Conservation (phyloP, 2,888 invertebrate genomes). For the Agrochola lychnidis region DNA sequence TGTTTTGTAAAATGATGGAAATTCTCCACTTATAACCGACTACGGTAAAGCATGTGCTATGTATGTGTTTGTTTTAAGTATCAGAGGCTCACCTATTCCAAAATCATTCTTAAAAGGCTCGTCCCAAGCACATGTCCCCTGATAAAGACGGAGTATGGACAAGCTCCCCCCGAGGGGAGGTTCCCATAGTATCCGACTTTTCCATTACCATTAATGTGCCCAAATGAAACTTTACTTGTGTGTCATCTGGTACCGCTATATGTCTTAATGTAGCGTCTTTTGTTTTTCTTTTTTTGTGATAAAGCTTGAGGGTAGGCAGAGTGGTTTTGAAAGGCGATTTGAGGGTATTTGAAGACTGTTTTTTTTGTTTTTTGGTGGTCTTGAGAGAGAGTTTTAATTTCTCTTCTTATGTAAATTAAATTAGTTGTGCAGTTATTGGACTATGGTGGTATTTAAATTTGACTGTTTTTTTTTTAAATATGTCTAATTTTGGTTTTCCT, state of each 20-base stretch:
- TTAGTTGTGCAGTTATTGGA: too few species aligned
- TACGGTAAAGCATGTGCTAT: not conserved
- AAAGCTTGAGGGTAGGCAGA: not conserved
- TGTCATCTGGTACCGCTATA: slow-evolving; percentile 75
- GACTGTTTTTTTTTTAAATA: too few species aligned
- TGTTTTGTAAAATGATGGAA: not conserved
- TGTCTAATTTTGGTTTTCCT: too few species aligned
- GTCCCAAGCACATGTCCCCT: slow-evolving; percentile 53
- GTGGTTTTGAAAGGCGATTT: not conserved
- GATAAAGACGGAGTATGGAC: slow-evolving; percentile 62
- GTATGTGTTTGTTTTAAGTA: not conserved
- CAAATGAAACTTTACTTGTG: slow-evolving; percentile 68
- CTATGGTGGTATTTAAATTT: too few species aligned
- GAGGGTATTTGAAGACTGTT: not conserved
- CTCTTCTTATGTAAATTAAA: too few species aligned
- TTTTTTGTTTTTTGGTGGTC: too few species aligned
- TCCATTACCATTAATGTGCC: slow-evolving; percentile 81
- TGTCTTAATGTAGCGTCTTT: slow-evolving; percentile 72
- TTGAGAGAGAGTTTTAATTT: too few species aligned
- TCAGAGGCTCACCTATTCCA: not conserved
- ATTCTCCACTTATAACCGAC: not conserved
- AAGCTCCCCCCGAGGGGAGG: slow-evolving; percentile 52
- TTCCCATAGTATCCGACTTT: slow-evolving; percentile 75
- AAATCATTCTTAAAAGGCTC: slow-evolving; percentile 11
- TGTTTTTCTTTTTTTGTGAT: slow-evolving; percentile 57